A percentile compares a stretch with the other conserved stretches of the same genome.
phyloP scores from a whole-genome alignment of 2,113 vertebrate species.

The Menura novaehollandiae region DNA sequence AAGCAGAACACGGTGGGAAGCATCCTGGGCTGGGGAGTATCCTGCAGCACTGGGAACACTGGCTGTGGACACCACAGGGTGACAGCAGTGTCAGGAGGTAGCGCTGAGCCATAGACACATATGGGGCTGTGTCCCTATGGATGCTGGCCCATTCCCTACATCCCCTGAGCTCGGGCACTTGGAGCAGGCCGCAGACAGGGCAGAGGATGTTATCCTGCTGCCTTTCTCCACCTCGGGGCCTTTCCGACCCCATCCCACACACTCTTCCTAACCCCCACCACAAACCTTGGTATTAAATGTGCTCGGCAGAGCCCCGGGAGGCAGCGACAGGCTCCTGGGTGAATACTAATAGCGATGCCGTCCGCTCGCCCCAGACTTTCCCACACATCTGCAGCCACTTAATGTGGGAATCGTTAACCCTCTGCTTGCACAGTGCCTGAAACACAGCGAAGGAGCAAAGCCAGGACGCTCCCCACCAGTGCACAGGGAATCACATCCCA shows the following conservation, averaged over 20 bases:
- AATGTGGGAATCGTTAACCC: conserved; percentile 61
- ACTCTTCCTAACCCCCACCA: conserved; percentile 9
- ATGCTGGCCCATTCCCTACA: accelerated
- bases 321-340: conserved; percentile 40
- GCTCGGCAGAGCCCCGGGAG: conserved; percentile 22
- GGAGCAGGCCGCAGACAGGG: not conserved
- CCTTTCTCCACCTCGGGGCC: not conserved
- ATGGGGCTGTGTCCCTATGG: not conserved
- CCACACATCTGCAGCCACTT: conserved; percentile 76
- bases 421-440: not conserved
- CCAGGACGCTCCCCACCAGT: not conserved
- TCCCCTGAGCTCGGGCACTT: accelerated
- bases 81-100: not conserved
- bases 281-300: not conserved
- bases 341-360: conserved; percentile 61
- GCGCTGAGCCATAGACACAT: accelerated
- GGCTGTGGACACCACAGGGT: accelerated
- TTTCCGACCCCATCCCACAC: not conserved
- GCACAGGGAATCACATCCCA: not conserved
- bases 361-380: conserved; percentile 57
- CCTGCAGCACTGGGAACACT: not conserved
- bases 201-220: not conserved
- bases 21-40: not conserved
- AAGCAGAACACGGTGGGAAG: not conserved
- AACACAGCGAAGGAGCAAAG: accelerated